These are phyloP conservation scores for Leucophenga varia DNA, from an alignment of 1,140 invertebrate species.

Conservation along the genomic window DNA sequence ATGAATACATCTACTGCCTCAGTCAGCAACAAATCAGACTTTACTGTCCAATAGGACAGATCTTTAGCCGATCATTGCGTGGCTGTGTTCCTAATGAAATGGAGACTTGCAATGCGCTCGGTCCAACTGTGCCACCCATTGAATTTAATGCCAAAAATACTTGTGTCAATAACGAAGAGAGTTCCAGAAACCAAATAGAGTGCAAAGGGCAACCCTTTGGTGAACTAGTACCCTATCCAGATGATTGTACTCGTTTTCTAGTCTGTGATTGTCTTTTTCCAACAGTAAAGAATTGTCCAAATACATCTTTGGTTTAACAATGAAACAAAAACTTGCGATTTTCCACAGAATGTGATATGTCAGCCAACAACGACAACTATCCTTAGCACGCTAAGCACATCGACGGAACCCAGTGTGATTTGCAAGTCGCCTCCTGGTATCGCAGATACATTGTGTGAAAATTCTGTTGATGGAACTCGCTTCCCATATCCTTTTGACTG, in stretches of 20 bases:
- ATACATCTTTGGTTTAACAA: constrained; percentile 31
- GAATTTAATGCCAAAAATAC: not conserved
- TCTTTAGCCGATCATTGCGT: too few species aligned
- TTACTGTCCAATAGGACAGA: too few species aligned
- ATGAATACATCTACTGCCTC: too few species aligned
- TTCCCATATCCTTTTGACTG: constrained; percentile 29
- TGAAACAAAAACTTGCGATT: constrained; percentile 26
- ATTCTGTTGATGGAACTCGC: constrained; percentile 11
- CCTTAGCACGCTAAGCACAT: not conserved
- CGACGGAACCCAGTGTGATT: constrained; percentile 13
- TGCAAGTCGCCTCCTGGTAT: constrained; percentile 38
- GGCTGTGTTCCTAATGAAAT: too few species aligned
- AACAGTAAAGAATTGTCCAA: constrained; percentile 31
- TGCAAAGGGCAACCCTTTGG: constrained; percentile 30
- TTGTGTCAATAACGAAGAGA: constrained; percentile 33
- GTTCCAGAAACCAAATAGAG: constrained; percentile 38
- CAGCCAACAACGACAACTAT: constrained; percentile 1
- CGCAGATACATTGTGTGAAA: constrained; percentile 14
- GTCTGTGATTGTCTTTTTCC: constrained; percentile 42
- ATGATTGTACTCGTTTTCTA: constrained; percentile 33
- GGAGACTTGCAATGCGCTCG: too few species aligned
- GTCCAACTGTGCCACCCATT: too few species aligned
- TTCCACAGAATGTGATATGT: constrained; percentile 27
- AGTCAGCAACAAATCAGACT: too few species aligned
- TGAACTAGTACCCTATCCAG: constrained; percentile 35